Evolutionary conservation across 2,888 invertebrate species (phyloP).

Genomic region (Apamea monoglypha): DNA sequence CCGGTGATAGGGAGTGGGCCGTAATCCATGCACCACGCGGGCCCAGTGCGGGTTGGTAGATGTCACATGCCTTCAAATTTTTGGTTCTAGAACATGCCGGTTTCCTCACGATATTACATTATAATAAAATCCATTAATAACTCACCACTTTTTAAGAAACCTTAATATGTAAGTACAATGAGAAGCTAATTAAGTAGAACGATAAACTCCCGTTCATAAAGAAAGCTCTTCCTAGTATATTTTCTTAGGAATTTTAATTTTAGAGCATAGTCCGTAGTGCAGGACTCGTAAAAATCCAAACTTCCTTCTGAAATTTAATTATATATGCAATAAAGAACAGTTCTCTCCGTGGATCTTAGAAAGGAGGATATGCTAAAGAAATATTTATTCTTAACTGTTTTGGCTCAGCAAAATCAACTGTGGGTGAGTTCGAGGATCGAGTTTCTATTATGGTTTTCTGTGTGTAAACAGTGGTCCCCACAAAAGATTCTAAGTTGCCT

Average conservation of each 20-base stretch:
- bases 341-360: conserved; percentile 11
- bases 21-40: not conserved
- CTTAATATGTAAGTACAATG: not conserved
- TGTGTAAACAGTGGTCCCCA: not conserved
- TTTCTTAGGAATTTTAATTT: conserved; percentile 59
- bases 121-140: not conserved
- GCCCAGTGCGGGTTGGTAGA: not conserved
- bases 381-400: not conserved
- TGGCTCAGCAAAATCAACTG: not conserved
- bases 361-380: conserved; percentile 4
- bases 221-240: conserved; percentile 27
- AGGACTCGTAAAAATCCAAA: conserved; percentile 57
- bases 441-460: not conserved
- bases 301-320: conserved; percentile 63
- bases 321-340: conserved; percentile 55
- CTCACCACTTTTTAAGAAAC: not conserved
- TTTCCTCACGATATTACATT: no score
- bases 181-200: conserved; percentile 8
- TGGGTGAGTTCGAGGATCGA: not conserved
- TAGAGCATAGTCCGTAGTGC: conserved; percentile 16
- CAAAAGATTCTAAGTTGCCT: no score
- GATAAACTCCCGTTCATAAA: not conserved
- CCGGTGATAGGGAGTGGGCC: not conserved
- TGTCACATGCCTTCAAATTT: not conserved
- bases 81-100: no score